Base-by-base conservation (phyloP, 2,113 vertebrate species). In the Ailurus styani region DNA sequence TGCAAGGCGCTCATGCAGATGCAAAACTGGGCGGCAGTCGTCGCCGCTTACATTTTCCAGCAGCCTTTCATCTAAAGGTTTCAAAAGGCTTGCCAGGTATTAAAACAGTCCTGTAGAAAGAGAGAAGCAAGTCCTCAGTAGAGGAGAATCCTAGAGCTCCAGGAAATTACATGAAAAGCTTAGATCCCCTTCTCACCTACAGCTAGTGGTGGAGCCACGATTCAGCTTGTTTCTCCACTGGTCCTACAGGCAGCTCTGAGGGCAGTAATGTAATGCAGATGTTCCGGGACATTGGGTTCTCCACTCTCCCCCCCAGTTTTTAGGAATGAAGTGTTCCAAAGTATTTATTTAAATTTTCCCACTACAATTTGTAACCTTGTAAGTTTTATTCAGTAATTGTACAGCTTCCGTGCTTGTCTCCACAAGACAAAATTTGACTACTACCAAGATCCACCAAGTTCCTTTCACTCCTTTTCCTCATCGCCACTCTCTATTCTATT, bases 361-460 rank as follows among this genome's bases (percentile, higher is more conserved):
- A 57, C 7, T 47, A 64, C 6, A 78, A 47, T 29, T n/a, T 57
- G 55, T 94, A 29, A 42, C 27, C 52, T 87, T 95, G 6, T 31
- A 84, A 50, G 34, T 87, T 55, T 95, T 78, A 86, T 68, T 95
- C 20, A 70, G n/a, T 29, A 68, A 72, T 95, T 96, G 78, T 66
- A 45, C 34, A 68, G 3, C 29, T 86, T 95, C 72, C 50, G 73
- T 55, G 15, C 31, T 79, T 75, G 7, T 90, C 42, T 86, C 79
- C 34, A 84, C 25, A 94, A 84, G 62, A 88, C 82, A 94, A 54
- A 47, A 81, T 90, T 45, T 70, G 50, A 70, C 12, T 90, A 45
- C 6, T 1, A 98, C 57, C 23, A 81, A 95, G 47, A 96, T 62
- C 40, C 66, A n/a, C 62, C 57, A 40, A 34, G 57, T 87, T 73